phyloP scores from a whole-genome alignment of 2,113 vertebrate species.

The Glaucomys volans region DNA sequence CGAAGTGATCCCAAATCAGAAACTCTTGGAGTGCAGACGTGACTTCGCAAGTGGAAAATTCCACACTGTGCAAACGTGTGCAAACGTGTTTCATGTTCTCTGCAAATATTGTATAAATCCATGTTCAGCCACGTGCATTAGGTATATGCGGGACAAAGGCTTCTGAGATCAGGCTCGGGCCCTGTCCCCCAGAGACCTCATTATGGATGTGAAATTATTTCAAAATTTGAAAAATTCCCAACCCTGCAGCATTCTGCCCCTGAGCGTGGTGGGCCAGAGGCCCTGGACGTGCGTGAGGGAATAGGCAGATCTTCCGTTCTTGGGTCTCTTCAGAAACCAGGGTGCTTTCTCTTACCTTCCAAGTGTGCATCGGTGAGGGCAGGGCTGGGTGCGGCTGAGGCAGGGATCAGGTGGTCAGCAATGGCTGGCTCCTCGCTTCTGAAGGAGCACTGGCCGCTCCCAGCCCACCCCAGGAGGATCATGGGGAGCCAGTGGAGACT shows the following conservation, averaged over 20 bases:
- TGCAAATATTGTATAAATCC: background rate
- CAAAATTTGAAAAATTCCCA: background rate
- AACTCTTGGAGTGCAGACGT: background rate
- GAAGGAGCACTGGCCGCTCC: background rate
- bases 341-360: background rate
- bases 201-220: background rate
- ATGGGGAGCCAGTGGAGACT: background rate
- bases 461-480: background rate
- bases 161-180: background rate
- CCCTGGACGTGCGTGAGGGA: background rate
- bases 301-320: background rate
- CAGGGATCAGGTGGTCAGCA: background rate
- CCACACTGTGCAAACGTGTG: accelerated
- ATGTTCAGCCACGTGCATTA: too few relatives aligned
- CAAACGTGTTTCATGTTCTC: background rate
- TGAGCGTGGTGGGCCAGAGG: background rate
- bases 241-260: background rate
- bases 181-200: background rate
- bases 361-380: too few relatives aligned
- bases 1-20: background rate
- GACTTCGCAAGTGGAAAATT: background rate
- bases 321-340: background rate
- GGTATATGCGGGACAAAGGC: background rate
- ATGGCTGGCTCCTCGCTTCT: background rate
- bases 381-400: too few relatives aligned